Conservation (phyloP, 2,113 vertebrate genomes). For the Narcine bancroftii region DNA sequence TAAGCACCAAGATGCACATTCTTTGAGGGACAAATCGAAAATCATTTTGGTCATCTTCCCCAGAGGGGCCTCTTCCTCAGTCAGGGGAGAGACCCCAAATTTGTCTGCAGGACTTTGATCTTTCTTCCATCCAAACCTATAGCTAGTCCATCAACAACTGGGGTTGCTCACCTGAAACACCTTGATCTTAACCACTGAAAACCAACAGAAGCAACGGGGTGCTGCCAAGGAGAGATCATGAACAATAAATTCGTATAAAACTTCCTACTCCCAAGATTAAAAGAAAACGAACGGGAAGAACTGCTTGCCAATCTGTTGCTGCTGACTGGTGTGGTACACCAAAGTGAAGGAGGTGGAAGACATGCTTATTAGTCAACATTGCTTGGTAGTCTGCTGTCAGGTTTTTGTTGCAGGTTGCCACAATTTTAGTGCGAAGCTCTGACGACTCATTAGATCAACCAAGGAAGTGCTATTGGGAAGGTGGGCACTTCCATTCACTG, state of each 20-base stretch:
- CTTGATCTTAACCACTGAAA: neutral
- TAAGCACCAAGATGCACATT: neutral
- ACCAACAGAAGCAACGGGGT: neutral
- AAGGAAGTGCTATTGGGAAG: neutral
- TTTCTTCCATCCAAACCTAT: neutral
- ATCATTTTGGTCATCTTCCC: neutral
- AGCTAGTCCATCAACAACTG: neutral
- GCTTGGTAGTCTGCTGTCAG: neutral
- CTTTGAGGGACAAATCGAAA: neutral
- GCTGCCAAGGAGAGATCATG: neutral
- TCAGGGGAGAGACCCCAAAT: neutral
- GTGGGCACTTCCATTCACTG: neutral
- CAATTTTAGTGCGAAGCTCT: neutral
- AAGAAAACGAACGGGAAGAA: neutral
- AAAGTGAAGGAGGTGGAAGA: neutral
- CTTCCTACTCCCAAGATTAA: neutral
- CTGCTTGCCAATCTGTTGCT: neutral
- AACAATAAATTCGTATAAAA: neutral
- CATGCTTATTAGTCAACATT: neutral
- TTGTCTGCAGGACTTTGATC: neutral
- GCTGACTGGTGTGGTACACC: no score
- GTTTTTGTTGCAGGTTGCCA: neutral
- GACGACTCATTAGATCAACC: neutral
- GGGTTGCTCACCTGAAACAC: neutral
- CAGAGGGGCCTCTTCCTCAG: neutral